These are phyloP conservation scores for Pediacus dermestoides DNA, from an alignment of 2,888 invertebrate genomes.

Conservation along the genomic window DNA sequence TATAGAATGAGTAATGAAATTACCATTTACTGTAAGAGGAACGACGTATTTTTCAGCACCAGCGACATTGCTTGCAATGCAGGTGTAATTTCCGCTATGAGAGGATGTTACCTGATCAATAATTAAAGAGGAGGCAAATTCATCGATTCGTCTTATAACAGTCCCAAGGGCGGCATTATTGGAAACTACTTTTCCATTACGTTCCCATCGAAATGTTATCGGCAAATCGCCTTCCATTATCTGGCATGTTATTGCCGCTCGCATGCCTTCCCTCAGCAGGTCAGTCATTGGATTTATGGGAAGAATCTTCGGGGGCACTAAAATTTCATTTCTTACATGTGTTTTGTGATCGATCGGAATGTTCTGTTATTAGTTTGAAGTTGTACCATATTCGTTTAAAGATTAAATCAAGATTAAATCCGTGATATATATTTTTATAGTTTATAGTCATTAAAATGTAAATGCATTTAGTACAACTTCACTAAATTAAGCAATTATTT, in stretches of 20 bases:
- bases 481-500: too few species aligned
- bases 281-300: constrained; percentile 80
- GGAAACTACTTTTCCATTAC: constrained; percentile 73
- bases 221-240: constrained; percentile 91
- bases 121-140: constrained; percentile 80
- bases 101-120: constrained; percentile 81
- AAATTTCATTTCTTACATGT: too few species aligned
- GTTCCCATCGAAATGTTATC: constrained; percentile 86
- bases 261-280: constrained; percentile 76
- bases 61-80: constrained; percentile 84
- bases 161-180: constrained; percentile 52
- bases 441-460: too few species aligned
- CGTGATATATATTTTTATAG: too few species aligned
- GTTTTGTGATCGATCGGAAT: too few species aligned
- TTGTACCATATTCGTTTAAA: too few species aligned
- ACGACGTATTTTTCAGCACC: constrained; percentile 75
- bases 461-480: too few species aligned
- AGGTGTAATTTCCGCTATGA: constrained; percentile 89
- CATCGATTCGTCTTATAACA: constrained; percentile 65
- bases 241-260: constrained; percentile 86
- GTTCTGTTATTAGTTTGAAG: too few species aligned
- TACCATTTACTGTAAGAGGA: constrained; percentile 78
- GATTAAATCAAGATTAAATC: too few species aligned
- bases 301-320: constrained; percentile 82
- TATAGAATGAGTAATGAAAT: constrained; percentile 24